Base-by-base conservation (phyloP, 92 coral and sea anemone genomes). In the Blastomussa wellsi region DNA sequence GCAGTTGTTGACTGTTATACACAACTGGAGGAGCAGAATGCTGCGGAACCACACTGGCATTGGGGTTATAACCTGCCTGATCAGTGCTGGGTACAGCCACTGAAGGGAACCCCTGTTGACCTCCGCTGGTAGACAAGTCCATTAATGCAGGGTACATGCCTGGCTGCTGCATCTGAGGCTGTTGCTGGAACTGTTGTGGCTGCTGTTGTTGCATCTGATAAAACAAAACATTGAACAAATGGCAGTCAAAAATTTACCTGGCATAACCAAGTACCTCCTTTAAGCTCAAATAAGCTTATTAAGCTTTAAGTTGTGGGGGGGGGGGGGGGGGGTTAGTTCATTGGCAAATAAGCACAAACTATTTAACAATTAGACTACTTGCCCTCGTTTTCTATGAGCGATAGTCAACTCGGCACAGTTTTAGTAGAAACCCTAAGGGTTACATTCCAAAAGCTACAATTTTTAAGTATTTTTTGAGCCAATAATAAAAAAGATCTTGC, bases 21-120 rank as follows among this genome's bases (percentile, higher is more conserved):
- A 89, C 90, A 22, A 92, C 94, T 39, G 94, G 94, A 19, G 90
- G 92, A 11, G 94, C 92, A 16, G 94, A 92, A 83, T 92, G 94
- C 36, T 92, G 94, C 1, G 94, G 94, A 57, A 81, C 86, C 36
- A 89, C 89, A 55, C 75, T 74, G 22, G 89, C 74, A 83, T 33
- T 84, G 9, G 92, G 24, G 66, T n/a, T n/a, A n/a, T 75, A 82
- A 55, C 78, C 79, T 16, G 85, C 70, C 76, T 89, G 85, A 33
- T 81, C 85, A 53, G 37, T 71, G 55, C 78, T 73, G 47, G 91
- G 60, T 49, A 73, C 72, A 60, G 86, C 39, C 31, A 81, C 29
- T 47, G 86, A 52, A 24, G 86, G 86, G 53, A 35, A 53, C 32
- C 32, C 81, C 72, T 77, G 91, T 28, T 85, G 91, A 8, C 82